Conservation (phyloP, 2,113 vertebrate genomes). For the Eclectus roratus region DNA sequence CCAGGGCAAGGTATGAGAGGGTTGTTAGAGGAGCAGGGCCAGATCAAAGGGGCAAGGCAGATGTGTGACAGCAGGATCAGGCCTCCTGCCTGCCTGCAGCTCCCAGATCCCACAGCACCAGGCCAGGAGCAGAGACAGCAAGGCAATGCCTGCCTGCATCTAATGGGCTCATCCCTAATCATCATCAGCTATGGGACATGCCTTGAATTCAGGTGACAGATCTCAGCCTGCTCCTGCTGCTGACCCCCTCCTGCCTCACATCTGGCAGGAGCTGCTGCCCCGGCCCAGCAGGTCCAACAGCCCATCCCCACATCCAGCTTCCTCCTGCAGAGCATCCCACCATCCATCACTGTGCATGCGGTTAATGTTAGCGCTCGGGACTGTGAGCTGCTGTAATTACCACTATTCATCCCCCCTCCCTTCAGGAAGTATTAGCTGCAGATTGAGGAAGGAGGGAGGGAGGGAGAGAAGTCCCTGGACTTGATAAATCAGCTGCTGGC, state of each 20-base stretch:
- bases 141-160: neutral
- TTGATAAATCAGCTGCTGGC: neutral
- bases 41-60: neutral
- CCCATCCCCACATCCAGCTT: neutral
- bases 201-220: neutral
- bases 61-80: neutral
- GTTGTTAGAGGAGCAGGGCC: neutral
- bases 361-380: neutral
- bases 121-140: neutral
- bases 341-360: neutral
- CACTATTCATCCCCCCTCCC: neutral
- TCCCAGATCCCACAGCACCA: neutral
- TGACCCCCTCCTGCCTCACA: neutral
- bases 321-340: neutral
- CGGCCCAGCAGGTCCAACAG: neutral
- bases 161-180: accelerated
- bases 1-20: neutral
- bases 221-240: neutral
- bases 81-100: neutral
- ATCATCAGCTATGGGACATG: neutral
- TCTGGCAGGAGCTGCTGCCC: neutral
- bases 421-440: neutral
- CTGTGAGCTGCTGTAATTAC: neutral
- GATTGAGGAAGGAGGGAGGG: neutral
- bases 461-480: neutral